Percentiles rank a stretch among this genome's conserved stretches.
Conservation (phyloP, 1,140 invertebrate genomes). For the Eufriesea mexicana region DNA sequence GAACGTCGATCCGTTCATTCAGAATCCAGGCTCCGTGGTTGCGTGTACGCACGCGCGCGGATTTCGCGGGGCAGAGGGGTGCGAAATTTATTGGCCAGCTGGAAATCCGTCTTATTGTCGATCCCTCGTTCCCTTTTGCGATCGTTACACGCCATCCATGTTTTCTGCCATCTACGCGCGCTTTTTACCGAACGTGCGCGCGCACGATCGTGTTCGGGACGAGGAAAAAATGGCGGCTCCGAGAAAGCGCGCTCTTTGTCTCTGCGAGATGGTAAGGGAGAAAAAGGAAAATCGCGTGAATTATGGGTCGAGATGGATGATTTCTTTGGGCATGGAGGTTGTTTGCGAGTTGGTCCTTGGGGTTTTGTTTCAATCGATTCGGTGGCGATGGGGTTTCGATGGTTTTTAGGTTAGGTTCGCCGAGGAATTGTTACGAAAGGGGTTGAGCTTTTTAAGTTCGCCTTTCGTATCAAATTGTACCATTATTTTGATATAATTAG, state of each 20-base stretch:
- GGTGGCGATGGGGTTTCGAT: too few species aligned
- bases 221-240: neutral
- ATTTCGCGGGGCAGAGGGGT: neutral
- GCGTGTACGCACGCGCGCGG: neutral
- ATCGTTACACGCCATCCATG: neutral
- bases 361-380: too few species aligned
- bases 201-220: neutral
- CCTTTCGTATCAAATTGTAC: too few species aligned
- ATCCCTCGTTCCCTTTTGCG: slow-evolving; percentile 12
- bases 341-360: neutral
- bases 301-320: neutral
- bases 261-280: neutral
- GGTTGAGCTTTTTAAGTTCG: too few species aligned
- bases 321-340: neutral
- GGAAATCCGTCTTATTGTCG: slow-evolving; percentile 40
- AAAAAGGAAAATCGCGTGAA: neutral
- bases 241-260: slow-evolving; percentile 1
- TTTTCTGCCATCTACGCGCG: neutral
- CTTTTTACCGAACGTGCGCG: neutral
- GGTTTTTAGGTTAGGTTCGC: too few species aligned
- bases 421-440: too few species aligned
- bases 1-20: slow-evolving; percentile 31
- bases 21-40: neutral
- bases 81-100: slow-evolving; percentile 26
- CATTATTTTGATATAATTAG: too few species aligned